These are phyloP conservation scores for Dendrolimus pini DNA, from an alignment of 2,888 invertebrate genomes.

Conservation along the genomic window DNA sequence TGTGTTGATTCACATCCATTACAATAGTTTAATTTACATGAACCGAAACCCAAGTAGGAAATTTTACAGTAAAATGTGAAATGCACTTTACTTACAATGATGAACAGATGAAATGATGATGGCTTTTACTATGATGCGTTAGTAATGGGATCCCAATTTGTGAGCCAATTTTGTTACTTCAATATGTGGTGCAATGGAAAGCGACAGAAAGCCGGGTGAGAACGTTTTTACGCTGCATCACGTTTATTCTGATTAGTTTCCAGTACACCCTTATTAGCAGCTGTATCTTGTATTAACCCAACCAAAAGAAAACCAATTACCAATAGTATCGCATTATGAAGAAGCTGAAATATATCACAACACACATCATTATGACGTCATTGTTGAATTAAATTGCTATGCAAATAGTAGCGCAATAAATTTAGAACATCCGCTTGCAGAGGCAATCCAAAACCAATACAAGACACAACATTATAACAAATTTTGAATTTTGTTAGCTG, in stretches of 20 bases:
- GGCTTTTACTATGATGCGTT: conserved; percentile 72
- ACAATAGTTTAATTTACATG: conserved; percentile 3
- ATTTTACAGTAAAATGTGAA: conserved; percentile 40
- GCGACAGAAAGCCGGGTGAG: conserved; percentile 70
- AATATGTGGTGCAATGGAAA: conserved; percentile 72
- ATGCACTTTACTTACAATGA: conserved; percentile 72
- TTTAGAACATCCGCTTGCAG: conserved; percentile 38
- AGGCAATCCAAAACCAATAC: conserved; percentile 73
- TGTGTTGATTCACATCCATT: not conserved
- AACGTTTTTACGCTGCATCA: conserved; percentile 50
- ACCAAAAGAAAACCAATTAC: conserved; percentile 76
- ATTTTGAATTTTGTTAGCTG: conserved; percentile 75
- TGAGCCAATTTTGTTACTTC: conserved; percentile 73
- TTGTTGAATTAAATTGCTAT: conserved; percentile 25
- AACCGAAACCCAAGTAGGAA: conserved; percentile 17
- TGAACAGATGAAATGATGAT: conserved; percentile 66
- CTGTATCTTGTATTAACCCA: conserved; percentile 78
- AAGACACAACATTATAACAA: conserved; percentile 72
- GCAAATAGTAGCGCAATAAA: conserved; percentile 27
- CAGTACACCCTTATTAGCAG: conserved; percentile 72
- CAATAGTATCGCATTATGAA: conserved; percentile 70
- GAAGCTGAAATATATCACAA: conserved; percentile 76
- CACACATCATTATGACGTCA: conserved; percentile 54
- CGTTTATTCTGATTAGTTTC: conserved; percentile 67
- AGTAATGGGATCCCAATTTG: conserved; percentile 74